Base-by-base conservation (phyloP, 1,140 invertebrate species). In the Scylla paramamosain region DNA sequence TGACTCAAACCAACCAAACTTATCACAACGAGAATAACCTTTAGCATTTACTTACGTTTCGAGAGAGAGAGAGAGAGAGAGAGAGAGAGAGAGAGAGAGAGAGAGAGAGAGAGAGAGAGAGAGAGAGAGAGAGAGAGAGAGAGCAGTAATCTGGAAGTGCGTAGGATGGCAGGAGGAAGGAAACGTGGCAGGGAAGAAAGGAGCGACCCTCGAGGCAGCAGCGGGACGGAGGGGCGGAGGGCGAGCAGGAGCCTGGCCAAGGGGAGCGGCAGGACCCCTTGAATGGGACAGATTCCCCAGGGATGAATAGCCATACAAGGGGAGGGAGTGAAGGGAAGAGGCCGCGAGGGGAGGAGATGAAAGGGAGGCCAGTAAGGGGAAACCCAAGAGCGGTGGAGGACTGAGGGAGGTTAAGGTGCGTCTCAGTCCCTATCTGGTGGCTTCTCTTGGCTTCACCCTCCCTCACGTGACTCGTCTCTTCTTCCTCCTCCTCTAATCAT, bases 301-400 rank as follows among this genome's bases (percentile, higher is more conserved):
- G 86, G 46, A 32, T 94, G 93, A 94, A 94, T 94, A 94, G 93
- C 83, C 83, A 94, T 48, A 94, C 84, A 94, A 94, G 93, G 93
- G 93, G 86, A 89, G 48, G 31, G 67, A 82, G 82, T n/a, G 39
- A 39, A 25, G 45, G 83, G 46, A 59, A 29, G 48, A 10, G 31
- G 86, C 46, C 45, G 48, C 46, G 89, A 92, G 94, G 90, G 90
- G 94, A 92, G 31, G 45, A 25, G 52, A 52, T 84, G 67, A 92
- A 95, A 39, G 46, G 94, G 90, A 91, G 90, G 94, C 94, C 94
- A 84, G 94, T 91, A 95, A 95, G 94, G 94, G 94, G 94, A 95
- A 95, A 95, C 89, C 45, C 39, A 45, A 91, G 28, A 46, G 87
- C 20, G 29, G 28, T 48, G 32, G 39, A 29, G 20, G 46, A 48